Evolutionary conservation across 2,888 invertebrate genomes (phyloP).

Genomic region (Ophion costatus): DNA sequence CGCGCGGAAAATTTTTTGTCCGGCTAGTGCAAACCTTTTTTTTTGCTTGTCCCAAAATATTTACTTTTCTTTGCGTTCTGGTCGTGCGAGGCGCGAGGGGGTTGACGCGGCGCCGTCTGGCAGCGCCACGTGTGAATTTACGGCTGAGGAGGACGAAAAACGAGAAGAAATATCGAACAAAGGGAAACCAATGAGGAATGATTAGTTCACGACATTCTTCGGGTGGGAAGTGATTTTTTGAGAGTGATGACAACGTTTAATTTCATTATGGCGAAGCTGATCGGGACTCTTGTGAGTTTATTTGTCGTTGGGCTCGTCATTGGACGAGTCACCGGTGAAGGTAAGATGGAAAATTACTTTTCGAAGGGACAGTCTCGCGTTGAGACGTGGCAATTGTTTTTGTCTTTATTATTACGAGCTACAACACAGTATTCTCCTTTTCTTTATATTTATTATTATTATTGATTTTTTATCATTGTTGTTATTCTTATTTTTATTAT

Average conservation of each 20-base stretch:
- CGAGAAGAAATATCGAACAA: neutral
- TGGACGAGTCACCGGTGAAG: slow-evolving; percentile 40
- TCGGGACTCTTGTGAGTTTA: slow-evolving; percentile 24
- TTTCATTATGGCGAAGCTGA: slow-evolving; percentile 30
- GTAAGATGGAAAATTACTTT: slow-evolving; percentile 35
- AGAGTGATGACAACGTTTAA: neutral
- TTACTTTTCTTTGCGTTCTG: neutral
- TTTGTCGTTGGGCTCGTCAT: slow-evolving; percentile 30
- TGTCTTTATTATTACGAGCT: neutral
- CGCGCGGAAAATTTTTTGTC: neutral
- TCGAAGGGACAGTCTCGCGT: neutral
- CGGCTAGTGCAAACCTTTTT: too few relatives aligned
- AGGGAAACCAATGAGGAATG: slow-evolving; percentile 28
- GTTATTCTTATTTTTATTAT: too few relatives aligned
- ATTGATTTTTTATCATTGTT: too few relatives aligned
- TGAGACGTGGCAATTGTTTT: neutral
- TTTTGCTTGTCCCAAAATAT: too few relatives aligned
- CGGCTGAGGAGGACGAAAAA: neutral
- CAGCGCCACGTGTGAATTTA: neutral
- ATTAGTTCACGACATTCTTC: slow-evolving; percentile 7
- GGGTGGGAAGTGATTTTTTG: slow-evolving; percentile 13
- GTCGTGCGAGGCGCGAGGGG: neutral
- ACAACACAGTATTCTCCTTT: neutral
- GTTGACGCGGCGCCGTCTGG: neutral
- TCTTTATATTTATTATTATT: too few relatives aligned